A percentile compares a stretch with the other conserved stretches of the same genome.
These are phyloP conservation scores for Nanorana parkeri DNA, from an alignment of 2,113 vertebrate genomes.

Conservation along the genomic window DNA sequence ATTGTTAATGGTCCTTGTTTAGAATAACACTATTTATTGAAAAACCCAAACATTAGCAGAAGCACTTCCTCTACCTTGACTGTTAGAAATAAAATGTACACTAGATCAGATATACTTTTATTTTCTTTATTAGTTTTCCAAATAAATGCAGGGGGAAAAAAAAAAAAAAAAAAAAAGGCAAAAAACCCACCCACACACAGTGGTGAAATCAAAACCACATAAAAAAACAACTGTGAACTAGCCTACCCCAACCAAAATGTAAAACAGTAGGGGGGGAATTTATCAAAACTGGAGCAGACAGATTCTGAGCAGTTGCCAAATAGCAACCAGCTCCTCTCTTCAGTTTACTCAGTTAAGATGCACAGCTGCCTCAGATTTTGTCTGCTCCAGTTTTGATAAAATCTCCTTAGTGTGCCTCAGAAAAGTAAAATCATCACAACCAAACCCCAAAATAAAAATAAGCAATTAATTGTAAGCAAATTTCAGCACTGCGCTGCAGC, in stretches of 20 bases:
- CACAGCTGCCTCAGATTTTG: too few species aligned
- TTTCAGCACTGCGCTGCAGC: slow-evolving; percentile 41
- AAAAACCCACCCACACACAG: slow-evolving; percentile 51
- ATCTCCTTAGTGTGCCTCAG: not conserved
- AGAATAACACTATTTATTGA: too few species aligned
- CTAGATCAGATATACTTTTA: not conserved
- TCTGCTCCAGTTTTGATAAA: too few species aligned
- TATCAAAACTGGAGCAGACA: too few species aligned
- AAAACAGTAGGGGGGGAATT: too few species aligned
- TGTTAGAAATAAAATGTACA: too few species aligned
- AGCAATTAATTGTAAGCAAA: slow-evolving; percentile 25
- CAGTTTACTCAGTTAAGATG: too few species aligned
- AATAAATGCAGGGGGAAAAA: slow-evolving; percentile 63
- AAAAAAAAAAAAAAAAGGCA: slow-evolving; percentile 55
- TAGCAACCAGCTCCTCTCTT: too few species aligned
- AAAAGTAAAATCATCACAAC: slow-evolving; percentile 1
- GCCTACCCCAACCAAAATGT: not conserved
- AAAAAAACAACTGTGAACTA: not conserved
- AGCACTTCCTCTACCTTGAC: too few species aligned
- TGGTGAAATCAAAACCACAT: slow-evolving; percentile 7
- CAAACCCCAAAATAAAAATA: slow-evolving; percentile 10
- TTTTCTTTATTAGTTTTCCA: slow-evolving; percentile 73
- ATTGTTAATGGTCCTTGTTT: too few species aligned
- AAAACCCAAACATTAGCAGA: too few species aligned
- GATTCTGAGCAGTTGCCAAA: too few species aligned